Percentiles rank a stretch among this genome's conserved stretches.
These are phyloP conservation scores for Meleagris gallopavo DNA, from an alignment of 2,113 vertebrate species.

Conservation along the genomic window DNA sequence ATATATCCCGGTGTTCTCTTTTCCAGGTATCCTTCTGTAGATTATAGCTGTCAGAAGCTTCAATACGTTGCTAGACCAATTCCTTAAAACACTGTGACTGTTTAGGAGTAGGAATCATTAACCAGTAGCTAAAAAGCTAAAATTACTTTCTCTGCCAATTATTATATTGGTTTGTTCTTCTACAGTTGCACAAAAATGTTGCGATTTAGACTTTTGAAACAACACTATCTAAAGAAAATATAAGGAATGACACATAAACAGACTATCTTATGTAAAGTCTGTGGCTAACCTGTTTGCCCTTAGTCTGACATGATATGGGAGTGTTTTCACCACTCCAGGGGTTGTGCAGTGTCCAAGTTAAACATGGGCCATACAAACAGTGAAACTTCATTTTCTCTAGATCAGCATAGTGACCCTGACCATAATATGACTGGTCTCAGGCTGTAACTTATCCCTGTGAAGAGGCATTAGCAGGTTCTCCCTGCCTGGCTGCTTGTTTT, in stretches of 20 bases:
- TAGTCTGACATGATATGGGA: neutral
- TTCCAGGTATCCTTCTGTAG: neutral
- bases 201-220: neutral
- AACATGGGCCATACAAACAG: neutral
- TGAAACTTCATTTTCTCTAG: neutral
- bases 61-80: neutral
- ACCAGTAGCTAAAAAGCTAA: neutral
- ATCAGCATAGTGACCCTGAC: neutral
- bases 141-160: neutral
- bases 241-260: neutral
- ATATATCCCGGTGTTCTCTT: neutral
- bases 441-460: neutral
- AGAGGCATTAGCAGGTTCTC: neutral
- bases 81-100: neutral
- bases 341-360: slow-evolving; percentile 8
- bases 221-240: neutral
- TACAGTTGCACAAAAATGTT: neutral
- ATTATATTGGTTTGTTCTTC: neutral
- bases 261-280: neutral
- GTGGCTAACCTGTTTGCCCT: neutral
- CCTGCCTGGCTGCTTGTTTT: neutral
- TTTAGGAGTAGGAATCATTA: neutral
- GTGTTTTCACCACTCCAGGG: neutral
- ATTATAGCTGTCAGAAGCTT: neutral
- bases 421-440: neutral